phyloP scores from a whole-genome alignment of 2,113 vertebrate species.

The Triplophysa siluroides region DNA sequence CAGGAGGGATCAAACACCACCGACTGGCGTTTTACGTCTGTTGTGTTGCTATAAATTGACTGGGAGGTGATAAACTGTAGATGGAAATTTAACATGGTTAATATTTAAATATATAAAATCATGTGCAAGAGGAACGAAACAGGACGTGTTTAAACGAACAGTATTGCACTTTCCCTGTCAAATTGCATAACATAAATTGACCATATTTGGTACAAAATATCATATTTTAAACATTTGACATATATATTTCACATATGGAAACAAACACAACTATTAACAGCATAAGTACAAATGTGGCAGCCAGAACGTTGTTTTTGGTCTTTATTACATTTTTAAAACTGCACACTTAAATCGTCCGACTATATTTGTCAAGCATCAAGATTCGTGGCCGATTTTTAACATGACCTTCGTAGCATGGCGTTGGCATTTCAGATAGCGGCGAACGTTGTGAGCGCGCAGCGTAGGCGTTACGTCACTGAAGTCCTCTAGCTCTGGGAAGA shows the following conservation, averaged over 20 bases:
- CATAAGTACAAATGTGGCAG: too few relatives aligned
- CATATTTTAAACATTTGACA: not conserved
- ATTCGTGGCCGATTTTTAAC: not conserved
- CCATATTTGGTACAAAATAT: not conserved
- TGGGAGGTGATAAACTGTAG: conserved; percentile 1
- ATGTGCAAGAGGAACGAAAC: too few relatives aligned
- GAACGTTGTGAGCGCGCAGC: conserved; percentile 67
- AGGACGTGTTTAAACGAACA: not conserved
- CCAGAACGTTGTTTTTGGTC: too few relatives aligned
- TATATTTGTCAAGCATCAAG: not conserved
- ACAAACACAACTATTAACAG: too few relatives aligned
- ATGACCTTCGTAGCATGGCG: conserved; percentile 30
- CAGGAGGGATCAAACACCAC: conserved; percentile 1
- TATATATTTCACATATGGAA: too few relatives aligned
- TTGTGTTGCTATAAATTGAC: conserved; percentile 5
- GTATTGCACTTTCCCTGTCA: not conserved
- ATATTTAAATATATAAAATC: too few relatives aligned
- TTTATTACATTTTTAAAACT: not conserved
- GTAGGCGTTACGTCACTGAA: conserved; percentile 77
- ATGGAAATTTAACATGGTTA: not conserved
- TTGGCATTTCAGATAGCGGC: conserved; percentile 61
- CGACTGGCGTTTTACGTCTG: conserved; percentile 7
- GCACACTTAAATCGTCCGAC: not conserved
- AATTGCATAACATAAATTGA: not conserved
- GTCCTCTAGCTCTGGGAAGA: conserved; percentile 74